A percentile compares a stretch with the other conserved stretches of the same genome.
phyloP scores from a whole-genome alignment of 2,797 vertebrate species.

The Fratercula arctica region DNA sequence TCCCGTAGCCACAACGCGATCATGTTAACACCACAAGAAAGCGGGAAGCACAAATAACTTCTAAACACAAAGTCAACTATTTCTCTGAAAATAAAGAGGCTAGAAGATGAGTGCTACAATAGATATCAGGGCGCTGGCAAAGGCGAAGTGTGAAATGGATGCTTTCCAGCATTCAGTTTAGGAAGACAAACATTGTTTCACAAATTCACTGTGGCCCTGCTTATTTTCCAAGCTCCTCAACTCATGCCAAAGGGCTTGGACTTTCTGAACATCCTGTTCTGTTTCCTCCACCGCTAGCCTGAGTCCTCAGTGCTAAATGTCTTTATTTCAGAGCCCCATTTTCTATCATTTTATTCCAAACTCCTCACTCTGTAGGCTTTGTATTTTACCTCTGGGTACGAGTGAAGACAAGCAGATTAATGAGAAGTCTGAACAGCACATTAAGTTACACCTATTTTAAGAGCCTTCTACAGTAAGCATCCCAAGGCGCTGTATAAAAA shows the following conservation, averaged over 20 bases:
- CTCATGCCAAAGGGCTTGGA: constrained; percentile 57
- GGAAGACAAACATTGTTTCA: constrained; percentile 62
- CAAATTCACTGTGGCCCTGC: constrained; percentile 47
- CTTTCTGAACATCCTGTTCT: constrained; percentile 67
- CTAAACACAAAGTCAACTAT: constrained; percentile 16
- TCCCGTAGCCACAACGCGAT: neutral
- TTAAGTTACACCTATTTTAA: constrained; percentile 53
- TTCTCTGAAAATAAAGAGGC: constrained; percentile 20
- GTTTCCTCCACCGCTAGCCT: constrained; percentile 1
- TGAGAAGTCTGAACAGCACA: constrained; percentile 41
- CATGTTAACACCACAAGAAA: neutral
- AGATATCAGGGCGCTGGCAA: constrained; percentile 22
- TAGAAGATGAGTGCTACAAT: constrained; percentile 51
- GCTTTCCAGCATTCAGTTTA: constrained; percentile 56
- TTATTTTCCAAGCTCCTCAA: constrained; percentile 47
- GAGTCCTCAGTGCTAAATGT: constrained; percentile 3
- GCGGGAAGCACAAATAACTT: neutral
- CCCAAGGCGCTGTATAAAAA: constrained; percentile 5
- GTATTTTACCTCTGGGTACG: constrained; percentile 48
- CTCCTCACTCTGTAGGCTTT: neutral
- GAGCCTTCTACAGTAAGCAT: constrained; percentile 12
- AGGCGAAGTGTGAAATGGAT: constrained; percentile 47
- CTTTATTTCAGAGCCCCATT: constrained; percentile 27
- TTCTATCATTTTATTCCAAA: constrained; percentile 37
- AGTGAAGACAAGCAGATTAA: constrained; percentile 54